Evolutionary conservation across 1,140 invertebrate species (phyloP), one percentile per base, ranked within the genome.

Genomic region (Brachionus manjavacas): DNA sequence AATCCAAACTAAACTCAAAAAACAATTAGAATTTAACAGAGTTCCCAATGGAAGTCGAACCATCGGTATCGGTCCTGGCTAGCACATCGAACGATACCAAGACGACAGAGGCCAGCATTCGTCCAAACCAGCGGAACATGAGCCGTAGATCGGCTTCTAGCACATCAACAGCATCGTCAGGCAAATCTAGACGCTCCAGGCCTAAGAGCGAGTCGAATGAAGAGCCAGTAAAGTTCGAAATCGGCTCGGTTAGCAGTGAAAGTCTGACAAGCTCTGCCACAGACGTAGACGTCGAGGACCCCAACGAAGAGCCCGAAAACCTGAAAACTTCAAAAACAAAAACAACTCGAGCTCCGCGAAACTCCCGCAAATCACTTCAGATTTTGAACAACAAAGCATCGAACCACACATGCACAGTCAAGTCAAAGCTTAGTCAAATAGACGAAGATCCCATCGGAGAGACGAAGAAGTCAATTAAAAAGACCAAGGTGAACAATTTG

Each of bases 321-420:
- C 23, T 49, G 0, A 76, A 52, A 76, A 9, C 3, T 60, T 20
- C 52, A 9, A 76, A 76, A 76, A 76, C 41, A 1, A 76, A 76
- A 25, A 4, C n/a, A 3, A 76, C 9, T 14, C 7, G 20, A 49
- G 28, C 43, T 14, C 43, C 72, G 11, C 41, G 41, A 20, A 49
- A 14, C 11, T 49, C 72, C 0, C n/a, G 72, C 12, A 76, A 76
- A 28, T 76, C 72, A 14, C 20, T 76, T 3, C 72, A 76, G 25
- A 49, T 76, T 46, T 49, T 76, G 20, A 76, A 76, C 25, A 76
- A 76, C 31, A 76, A 76, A 49, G 72, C 41, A n/a, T 49, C 72
- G 12, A 49, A 35, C 9, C 39, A 41, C 16, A 0, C 68, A 7
- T 60, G 52, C 16, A 60, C 52, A 9, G 31, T 20, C 6, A 72